Evolutionary conservation across 2,888 invertebrate species (phyloP).

Genomic region (Parnassius orleans): DNA sequence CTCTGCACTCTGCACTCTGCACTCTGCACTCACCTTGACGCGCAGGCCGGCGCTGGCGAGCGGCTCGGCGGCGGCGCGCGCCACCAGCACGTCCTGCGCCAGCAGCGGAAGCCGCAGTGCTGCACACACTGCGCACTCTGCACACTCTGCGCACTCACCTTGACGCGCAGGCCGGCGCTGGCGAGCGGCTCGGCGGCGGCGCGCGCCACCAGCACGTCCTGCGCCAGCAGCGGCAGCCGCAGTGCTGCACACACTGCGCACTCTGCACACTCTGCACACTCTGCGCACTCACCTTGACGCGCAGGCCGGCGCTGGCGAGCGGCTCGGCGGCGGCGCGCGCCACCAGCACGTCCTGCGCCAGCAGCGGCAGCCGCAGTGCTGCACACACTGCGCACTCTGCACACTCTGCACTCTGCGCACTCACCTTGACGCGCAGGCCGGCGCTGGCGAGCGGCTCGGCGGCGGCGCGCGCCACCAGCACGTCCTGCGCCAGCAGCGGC

Average conservation of each 20-base stretch:
- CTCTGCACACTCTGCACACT: too few relatives aligned
- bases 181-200: conserved; percentile 66
- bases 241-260: too few relatives aligned
- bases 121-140: conserved; percentile 42
- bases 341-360: too few relatives aligned
- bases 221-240: too few relatives aligned
- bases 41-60: conserved; percentile 89
- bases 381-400: conserved; percentile 33
- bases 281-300: conserved; percentile 83
- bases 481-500: too few relatives aligned
- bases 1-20: neutral
- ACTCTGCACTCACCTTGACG: conserved; percentile 84
- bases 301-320: conserved; percentile 88
- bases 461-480: too few relatives aligned
- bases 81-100: too few relatives aligned
- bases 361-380: conserved; percentile 90
- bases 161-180: conserved; percentile 86
- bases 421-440: conserved; percentile 85
- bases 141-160: conserved; percentile 67
- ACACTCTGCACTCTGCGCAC: conserved; percentile 25
- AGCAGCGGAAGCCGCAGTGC: conserved; percentile 90
- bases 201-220: too few relatives aligned
- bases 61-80: too few relatives aligned
- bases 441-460: conserved; percentile 82
- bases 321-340: too few relatives aligned